These are phyloP conservation scores for Rhagophthalmus giganteus DNA, from an alignment of 2,888 invertebrate species.

Conservation along the genomic window DNA sequence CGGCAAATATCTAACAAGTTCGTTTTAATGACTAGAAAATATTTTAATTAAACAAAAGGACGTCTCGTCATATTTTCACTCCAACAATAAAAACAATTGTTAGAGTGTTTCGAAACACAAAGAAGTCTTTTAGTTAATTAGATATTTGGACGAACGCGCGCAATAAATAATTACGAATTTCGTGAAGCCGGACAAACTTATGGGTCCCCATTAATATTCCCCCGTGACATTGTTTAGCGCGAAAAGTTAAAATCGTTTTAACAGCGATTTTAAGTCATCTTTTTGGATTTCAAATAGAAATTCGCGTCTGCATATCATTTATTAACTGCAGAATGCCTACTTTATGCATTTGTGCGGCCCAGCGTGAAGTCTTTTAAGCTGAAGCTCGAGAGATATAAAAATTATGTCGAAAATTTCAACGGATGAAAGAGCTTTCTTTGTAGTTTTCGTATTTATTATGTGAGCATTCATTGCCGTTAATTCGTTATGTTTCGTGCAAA, in stretches of 20 bases:
- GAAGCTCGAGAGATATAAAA: constrained; percentile 10
- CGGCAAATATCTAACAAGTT: too few species aligned
- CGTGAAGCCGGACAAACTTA: constrained; percentile 33
- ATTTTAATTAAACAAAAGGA: constrained; percentile 11
- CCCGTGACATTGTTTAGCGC: constrained; percentile 25
- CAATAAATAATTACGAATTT: constrained; percentile 33
- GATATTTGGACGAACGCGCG: constrained; percentile 33
- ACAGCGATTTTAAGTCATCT: constrained; percentile 22
- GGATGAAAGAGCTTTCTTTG: too few species aligned
- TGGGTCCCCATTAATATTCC: constrained; percentile 36
- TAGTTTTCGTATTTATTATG: too few species aligned
- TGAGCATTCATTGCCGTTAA: too few species aligned
- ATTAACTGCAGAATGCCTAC: constrained; percentile 21
- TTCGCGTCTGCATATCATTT: constrained; percentile 17
- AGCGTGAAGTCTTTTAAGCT: constrained; percentile 18
- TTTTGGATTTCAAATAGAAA: constrained; percentile 18
- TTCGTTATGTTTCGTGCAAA: too few species aligned
- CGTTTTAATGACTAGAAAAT: too few species aligned
- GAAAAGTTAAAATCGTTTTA: constrained; percentile 20
- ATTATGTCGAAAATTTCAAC: too few species aligned
- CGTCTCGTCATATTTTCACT: neutral
- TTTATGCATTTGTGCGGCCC: constrained; percentile 25
- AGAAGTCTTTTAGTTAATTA: constrained; percentile 33
- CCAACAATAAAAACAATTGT: constrained; percentile 6
- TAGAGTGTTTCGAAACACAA: constrained; percentile 9